Conservation (phyloP, 2,113 vertebrate species). For the Lipophrys pholis region DNA sequence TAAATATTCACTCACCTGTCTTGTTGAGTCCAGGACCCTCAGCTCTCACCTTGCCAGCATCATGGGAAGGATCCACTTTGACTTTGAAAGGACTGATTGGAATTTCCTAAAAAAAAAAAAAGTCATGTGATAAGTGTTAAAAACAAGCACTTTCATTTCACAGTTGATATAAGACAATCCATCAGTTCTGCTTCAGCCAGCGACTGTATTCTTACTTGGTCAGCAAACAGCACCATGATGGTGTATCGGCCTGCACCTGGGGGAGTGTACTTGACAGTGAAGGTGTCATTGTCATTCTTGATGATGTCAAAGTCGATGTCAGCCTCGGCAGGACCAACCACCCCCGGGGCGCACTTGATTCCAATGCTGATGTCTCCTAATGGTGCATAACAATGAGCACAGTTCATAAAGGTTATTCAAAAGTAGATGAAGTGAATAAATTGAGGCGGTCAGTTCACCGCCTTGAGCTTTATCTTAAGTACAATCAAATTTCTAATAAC, state of each 20-base stretch:
- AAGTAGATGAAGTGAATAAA: conserved; percentile 52
- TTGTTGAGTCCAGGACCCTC: conserved; percentile 93
- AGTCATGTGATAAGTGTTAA: background rate
- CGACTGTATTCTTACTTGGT: conserved; percentile 84
- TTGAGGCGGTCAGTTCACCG: conserved; percentile 14
- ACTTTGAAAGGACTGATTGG: conserved; percentile 93
- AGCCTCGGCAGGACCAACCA: conserved; percentile 91
- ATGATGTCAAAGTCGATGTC: conserved; percentile 99
- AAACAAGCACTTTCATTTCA: background rate
- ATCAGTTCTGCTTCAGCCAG: background rate
- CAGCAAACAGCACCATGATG: conserved; percentile 97
- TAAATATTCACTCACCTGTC: conserved; percentile 82
- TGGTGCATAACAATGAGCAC: conserved; percentile 51
- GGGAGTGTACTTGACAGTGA: conserved; percentile 95
- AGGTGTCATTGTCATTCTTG: conserved; percentile 98
- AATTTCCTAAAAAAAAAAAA: conserved; percentile 86
- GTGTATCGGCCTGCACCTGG: conserved; percentile 90
- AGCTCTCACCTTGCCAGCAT: conserved; percentile 91
- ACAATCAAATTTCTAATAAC: conserved; percentile 37
- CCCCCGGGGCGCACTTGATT: conserved; percentile 93
- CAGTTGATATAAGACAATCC: background rate
- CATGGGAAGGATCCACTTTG: conserved; percentile 93
- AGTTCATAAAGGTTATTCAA: conserved; percentile 57
- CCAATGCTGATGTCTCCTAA: conserved; percentile 97
- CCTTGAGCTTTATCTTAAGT: conserved; percentile 21